Evolutionary conservation across 1,140 invertebrate species (phyloP).

Genomic region (Conopomorpha cramerella): DNA sequence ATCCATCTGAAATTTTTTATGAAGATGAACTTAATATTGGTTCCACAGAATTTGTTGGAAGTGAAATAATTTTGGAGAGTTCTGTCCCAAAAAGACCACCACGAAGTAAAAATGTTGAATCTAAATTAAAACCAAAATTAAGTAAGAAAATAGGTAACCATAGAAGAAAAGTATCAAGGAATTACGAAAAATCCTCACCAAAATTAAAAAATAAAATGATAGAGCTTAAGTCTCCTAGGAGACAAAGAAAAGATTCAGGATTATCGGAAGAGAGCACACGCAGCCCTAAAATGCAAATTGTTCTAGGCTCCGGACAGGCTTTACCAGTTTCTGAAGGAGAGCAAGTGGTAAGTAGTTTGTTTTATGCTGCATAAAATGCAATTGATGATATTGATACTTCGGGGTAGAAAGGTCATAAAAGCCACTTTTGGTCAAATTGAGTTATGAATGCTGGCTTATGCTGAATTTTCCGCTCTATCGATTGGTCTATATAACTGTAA

Average conservation of each 20-base stretch:
- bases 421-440: too few relatives aligned
- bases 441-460: too few relatives aligned
- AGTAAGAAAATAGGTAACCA: constrained; percentile 42
- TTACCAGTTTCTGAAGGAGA: constrained; percentile 62
- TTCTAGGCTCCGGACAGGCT: constrained; percentile 54
- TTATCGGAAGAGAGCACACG: constrained; percentile 32
- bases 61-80: constrained; percentile 18
- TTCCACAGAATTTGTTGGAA: constrained; percentile 27
- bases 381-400: too few relatives aligned
- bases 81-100: constrained; percentile 18
- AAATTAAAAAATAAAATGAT: constrained; percentile 27
- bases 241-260: constrained; percentile 28
- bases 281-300: constrained; percentile 51
- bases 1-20: constrained; percentile 31
- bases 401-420: too few relatives aligned
- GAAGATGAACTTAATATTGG: constrained; percentile 32
- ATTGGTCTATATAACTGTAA: too few relatives aligned
- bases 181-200: constrained; percentile 21
- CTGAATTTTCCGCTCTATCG: too few relatives aligned
- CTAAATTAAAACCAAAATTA: constrained; percentile 17
- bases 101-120: constrained; percentile 9
- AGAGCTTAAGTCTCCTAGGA: constrained; percentile 25
- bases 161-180: constrained; percentile 33
- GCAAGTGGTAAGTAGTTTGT: constrained; percentile 57
- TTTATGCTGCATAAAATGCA: constrained; percentile 1